Conservation (phyloP, 1,140 invertebrate species). For the Penaeus japonicus region DNA sequence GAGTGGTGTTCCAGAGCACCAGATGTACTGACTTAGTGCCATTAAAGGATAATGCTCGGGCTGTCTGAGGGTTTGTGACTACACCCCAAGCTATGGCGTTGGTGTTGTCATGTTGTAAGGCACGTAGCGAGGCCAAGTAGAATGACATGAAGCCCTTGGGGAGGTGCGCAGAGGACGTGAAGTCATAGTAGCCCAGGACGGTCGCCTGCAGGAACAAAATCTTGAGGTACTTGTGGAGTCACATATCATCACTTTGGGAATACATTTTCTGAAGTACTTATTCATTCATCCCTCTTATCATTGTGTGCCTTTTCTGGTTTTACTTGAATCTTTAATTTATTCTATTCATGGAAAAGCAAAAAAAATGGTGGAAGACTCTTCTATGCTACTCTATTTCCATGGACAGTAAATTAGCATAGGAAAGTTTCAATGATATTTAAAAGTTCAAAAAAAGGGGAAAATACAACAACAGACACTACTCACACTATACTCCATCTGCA, state of each 20-base stretch:
- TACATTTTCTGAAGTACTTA: neutral
- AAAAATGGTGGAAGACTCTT: too few relatives aligned
- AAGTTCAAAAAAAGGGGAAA: neutral
- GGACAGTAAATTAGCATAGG: too few relatives aligned
- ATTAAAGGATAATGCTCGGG: slow-evolving; percentile 23
- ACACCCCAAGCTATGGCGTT: slow-evolving; percentile 38
- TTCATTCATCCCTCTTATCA: too few relatives aligned
- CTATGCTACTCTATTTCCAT: too few relatives aligned
- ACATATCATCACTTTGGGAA: neutral
- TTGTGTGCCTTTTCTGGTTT: too few relatives aligned
- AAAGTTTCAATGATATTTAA: too few relatives aligned
- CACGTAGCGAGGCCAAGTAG: slow-evolving; percentile 30
- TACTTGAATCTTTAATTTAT: too few relatives aligned
- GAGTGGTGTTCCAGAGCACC: slow-evolving; percentile 45
- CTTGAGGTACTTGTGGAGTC: neutral
- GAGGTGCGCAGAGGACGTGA: neutral
- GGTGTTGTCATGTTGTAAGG: slow-evolving; percentile 34
- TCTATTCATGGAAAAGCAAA: too few relatives aligned
- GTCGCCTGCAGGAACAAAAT: slow-evolving; percentile 20
- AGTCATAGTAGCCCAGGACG: slow-evolving; percentile 37
- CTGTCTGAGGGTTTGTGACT: slow-evolving; percentile 35
- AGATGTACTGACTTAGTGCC: slow-evolving; percentile 27
- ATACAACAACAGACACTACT: neutral
- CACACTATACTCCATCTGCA: slow-evolving; percentile 47
- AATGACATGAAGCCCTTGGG: slow-evolving; percentile 36